Evolutionary conservation across 2,888 invertebrate species (phyloP).

Genomic region (Conomelus anceps): DNA sequence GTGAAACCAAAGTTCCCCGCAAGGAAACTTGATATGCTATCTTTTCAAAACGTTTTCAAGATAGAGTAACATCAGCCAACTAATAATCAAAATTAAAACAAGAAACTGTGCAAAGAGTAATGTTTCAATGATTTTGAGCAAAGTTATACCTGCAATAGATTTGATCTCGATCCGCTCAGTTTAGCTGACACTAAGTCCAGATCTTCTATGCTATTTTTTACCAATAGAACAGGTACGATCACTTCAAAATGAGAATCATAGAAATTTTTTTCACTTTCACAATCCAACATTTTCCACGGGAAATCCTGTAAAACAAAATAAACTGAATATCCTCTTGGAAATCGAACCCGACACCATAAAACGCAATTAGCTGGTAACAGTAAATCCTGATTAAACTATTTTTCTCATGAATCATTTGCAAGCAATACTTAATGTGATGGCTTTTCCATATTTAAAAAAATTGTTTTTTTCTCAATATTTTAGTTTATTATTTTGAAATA

Average conservation of each 20-base stretch:
- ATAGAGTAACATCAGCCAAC: too few relatives aligned
- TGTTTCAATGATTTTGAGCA: neutral
- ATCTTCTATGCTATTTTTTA: conserved; percentile 38
- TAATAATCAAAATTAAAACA: too few relatives aligned
- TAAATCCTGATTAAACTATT: neutral
- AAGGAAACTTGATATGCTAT: too few relatives aligned
- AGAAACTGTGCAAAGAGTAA: too few relatives aligned
- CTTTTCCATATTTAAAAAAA: too few relatives aligned
- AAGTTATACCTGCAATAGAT: conserved; percentile 15
- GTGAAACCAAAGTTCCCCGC: too few relatives aligned
- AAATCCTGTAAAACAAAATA: conserved; percentile 38
- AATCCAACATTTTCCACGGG: conserved; percentile 41
- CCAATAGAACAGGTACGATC: conserved; percentile 44
- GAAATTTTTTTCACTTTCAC: conserved; percentile 42
- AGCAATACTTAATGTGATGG: too few relatives aligned
- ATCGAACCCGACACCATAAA: neutral
- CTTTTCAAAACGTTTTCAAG: too few relatives aligned
- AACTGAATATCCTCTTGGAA: too few relatives aligned
- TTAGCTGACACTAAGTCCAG: conserved; percentile 38
- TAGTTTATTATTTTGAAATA: too few relatives aligned
- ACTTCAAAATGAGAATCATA: conserved; percentile 41
- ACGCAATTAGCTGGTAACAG: neutral
- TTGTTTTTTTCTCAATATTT: too few relatives aligned
- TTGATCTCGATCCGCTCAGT: conserved; percentile 34
- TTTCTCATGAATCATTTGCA: too few relatives aligned